These are phyloP conservation scores for Peribatodes rhomboidaria DNA, from an alignment of 2,888 invertebrate genomes.

Conservation along the genomic window DNA sequence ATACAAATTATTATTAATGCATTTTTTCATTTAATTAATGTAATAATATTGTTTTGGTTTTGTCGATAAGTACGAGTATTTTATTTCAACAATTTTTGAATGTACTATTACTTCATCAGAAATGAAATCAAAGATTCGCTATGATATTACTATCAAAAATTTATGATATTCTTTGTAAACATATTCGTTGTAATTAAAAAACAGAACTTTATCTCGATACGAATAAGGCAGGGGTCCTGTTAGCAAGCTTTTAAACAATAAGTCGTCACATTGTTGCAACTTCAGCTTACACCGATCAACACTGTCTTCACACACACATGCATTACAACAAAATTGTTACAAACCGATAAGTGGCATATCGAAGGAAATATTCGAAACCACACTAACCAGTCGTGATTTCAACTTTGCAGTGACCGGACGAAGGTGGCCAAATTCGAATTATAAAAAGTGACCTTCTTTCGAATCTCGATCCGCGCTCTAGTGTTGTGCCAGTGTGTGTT, in stretches of 20 bases:
- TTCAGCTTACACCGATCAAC: constrained; percentile 44
- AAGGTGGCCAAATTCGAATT: constrained; percentile 82
- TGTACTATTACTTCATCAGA: no score
- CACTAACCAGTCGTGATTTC: constrained; percentile 84
- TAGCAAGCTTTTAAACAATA: constrained; percentile 7
- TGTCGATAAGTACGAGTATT: no score
- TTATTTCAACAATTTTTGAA: no score
- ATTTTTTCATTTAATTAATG: no score
- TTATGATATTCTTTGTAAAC: no score
- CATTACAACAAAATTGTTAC: constrained; percentile 69
- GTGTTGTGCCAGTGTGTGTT: constrained; percentile 77
- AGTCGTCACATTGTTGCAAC: constrained; percentile 44
- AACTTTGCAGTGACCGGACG: constrained; percentile 85
- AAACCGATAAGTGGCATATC: constrained; percentile 70
- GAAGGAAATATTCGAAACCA: constrained; percentile 62
- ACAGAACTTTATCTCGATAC: not conserved
- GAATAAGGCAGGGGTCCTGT: not conserved
- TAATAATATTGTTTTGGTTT: no score
- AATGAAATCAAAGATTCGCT: no score
- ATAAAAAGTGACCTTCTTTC: constrained; percentile 70
- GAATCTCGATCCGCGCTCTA: constrained; percentile 59
- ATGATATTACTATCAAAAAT: no score
- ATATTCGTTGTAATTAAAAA: not conserved
- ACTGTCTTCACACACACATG: constrained; percentile 57
- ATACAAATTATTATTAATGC: no score